Evolutionary conservation across 1,140 invertebrate species (phyloP).

Genomic region (Varroa destructor): DNA sequence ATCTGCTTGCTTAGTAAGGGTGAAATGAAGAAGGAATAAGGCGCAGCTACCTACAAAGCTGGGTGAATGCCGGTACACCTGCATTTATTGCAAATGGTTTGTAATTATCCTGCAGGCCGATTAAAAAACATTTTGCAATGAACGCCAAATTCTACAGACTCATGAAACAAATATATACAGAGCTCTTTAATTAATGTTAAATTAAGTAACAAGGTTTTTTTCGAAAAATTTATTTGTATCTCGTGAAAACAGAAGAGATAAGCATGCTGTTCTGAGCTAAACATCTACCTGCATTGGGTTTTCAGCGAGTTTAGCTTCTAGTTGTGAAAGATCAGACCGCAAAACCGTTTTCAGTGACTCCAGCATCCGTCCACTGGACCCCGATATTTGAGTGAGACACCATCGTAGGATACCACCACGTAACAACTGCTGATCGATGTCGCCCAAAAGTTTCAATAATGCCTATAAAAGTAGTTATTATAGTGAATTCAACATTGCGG

Average conservation of each 20-base stretch:
- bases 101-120: neutral
- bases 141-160: too few species aligned
- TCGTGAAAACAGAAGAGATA: neutral
- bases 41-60: slow-evolving; percentile 58
- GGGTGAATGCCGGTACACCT: slow-evolving; percentile 34
- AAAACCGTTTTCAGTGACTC: slow-evolving; percentile 2
- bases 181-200: too few species aligned
- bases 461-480: neutral
- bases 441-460: slow-evolving; percentile 5
- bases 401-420: neutral
- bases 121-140: neutral
- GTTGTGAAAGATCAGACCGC: neutral
- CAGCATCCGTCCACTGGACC: neutral
- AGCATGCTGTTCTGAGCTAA: neutral
- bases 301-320: slow-evolving; percentile 19
- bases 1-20: slow-evolving; percentile 61
- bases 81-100: neutral
- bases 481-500: neutral
- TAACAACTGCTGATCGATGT: neutral
- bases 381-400: neutral
- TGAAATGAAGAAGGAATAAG: slow-evolving; percentile 55
- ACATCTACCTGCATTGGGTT: neutral
- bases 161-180: too few species aligned
- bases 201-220: too few species aligned
- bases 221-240: too few species aligned